Evolutionary conservation across 1,140 invertebrate genomes (phyloP).

Genomic region (Scaptomyza pallida): DNA sequence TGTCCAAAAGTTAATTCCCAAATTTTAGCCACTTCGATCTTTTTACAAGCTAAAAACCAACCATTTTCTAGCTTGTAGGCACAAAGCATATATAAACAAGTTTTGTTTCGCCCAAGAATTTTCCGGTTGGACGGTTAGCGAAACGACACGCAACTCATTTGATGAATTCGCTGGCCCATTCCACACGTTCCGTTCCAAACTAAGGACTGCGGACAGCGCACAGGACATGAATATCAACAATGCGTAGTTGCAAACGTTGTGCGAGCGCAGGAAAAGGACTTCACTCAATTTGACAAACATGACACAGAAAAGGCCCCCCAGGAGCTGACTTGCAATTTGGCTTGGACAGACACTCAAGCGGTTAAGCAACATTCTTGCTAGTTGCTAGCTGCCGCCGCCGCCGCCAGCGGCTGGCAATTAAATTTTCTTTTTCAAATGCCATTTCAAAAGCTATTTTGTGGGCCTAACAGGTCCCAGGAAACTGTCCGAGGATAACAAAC

Average conservation of each 20-base stretch:
- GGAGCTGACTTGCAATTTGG: slow-evolving; percentile 64
- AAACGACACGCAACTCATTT: slow-evolving; percentile 37
- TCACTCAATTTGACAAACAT: slow-evolving; percentile 79
- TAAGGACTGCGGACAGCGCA: neutral
- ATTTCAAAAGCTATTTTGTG: slow-evolving; percentile 66
- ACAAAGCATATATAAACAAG: slow-evolving; percentile 5
- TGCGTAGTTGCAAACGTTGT: slow-evolving; percentile 1
- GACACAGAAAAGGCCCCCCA: slow-evolving; percentile 65
- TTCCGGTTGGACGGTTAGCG: slow-evolving; percentile 13
- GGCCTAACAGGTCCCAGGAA: too few relatives aligned
- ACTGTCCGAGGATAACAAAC: slow-evolving; percentile 14
- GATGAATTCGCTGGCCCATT: slow-evolving; percentile 17
- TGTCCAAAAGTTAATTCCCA: too few relatives aligned
- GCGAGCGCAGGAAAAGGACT: slow-evolving; percentile 46
- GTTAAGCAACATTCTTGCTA: neutral
- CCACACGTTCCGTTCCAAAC: neutral
- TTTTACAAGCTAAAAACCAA: neutral
- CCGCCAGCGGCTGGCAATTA: slow-evolving; percentile 53
- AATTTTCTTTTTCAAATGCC: slow-evolving; percentile 79
- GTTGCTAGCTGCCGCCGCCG: neutral
- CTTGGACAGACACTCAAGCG: slow-evolving; percentile 30
- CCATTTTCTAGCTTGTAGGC: neutral
- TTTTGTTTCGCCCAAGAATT: slow-evolving; percentile 4
- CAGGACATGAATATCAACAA: slow-evolving; percentile 47
- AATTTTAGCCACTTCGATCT: neutral